A percentile compares a stretch with the other conserved stretches of the same genome.
Evolutionary conservation across 2,888 invertebrate genomes (phyloP).

Genomic region (Callosobruchus maculatus): DNA sequence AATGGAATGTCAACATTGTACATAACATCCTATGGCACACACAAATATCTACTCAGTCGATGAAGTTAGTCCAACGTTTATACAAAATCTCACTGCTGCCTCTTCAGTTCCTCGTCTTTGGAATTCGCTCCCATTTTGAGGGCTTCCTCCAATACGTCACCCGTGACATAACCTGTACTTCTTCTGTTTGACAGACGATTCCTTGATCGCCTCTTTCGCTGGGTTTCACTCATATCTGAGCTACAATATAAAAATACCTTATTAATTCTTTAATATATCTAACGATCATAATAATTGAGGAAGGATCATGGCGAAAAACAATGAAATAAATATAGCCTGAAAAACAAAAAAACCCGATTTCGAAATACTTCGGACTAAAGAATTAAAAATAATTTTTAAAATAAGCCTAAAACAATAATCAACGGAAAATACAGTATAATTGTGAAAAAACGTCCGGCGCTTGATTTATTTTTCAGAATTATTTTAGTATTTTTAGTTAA

Average conservation of each 20-base stretch:
- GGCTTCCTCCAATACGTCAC: constrained; percentile 34
- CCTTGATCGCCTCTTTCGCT: constrained; percentile 43
- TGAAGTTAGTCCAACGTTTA: neutral
- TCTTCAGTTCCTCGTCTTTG: constrained; percentile 9
- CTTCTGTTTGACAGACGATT: constrained; percentile 44
- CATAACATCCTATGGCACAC: neutral
- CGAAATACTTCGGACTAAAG: too few relatives aligned
- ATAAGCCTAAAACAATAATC: too few relatives aligned
- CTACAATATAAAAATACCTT: constrained; percentile 15
- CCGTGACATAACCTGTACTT: constrained; percentile 39
- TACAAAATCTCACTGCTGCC: constrained; percentile 1
- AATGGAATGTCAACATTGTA: neutral
- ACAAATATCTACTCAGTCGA: neutral
- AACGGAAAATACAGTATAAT: too few relatives aligned
- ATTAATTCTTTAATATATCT: neutral
- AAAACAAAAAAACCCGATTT: too few relatives aligned
- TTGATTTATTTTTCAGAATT: too few relatives aligned
- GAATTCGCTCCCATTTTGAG: constrained; percentile 29
- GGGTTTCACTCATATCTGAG: constrained; percentile 40
- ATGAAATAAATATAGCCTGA: too few relatives aligned
- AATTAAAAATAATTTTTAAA: too few relatives aligned
- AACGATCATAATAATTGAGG: too few relatives aligned
- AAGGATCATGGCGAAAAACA: too few relatives aligned
- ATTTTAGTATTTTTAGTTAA: too few relatives aligned
- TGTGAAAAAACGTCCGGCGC: too few relatives aligned